Conservation (phyloP, 2,888 invertebrate species). For the Lycaena phlaeas region DNA sequence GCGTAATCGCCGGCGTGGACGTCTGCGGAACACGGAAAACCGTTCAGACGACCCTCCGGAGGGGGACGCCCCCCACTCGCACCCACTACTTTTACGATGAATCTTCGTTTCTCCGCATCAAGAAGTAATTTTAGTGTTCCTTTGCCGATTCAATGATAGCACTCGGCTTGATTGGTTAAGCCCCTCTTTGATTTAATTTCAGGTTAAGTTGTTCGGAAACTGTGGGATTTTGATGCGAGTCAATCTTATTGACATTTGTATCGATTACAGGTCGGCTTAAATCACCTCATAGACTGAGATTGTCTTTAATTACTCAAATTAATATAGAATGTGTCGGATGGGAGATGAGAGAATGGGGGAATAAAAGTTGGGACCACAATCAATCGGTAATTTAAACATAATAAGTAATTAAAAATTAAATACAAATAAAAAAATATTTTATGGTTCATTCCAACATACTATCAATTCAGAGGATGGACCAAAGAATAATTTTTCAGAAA, state of each 20-base stretch:
- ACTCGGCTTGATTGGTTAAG: conserved; percentile 71
- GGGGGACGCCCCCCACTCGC: conserved; percentile 31
- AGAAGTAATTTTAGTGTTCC: conserved; percentile 74
- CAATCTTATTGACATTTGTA: conserved; percentile 39
- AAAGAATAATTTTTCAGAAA: too few relatives aligned
- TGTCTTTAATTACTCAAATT: too few relatives aligned
- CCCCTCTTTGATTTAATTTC: conserved; percentile 72
- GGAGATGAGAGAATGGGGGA: too few relatives aligned
- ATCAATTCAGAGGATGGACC: too few relatives aligned
- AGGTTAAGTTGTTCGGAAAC: conserved; percentile 63
- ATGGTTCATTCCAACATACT: too few relatives aligned
- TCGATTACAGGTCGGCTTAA: conserved; percentile 33
- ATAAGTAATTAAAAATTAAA: too few relatives aligned
- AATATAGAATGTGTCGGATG: too few relatives aligned
- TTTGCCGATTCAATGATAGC: conserved; percentile 73
- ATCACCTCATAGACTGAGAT: too few relatives aligned
- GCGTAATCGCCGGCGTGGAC: conserved; percentile 63
- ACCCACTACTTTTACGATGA: conserved; percentile 71
- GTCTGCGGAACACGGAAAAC: conserved; percentile 69
- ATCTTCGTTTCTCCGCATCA: conserved; percentile 73
- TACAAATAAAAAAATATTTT: too few relatives aligned
- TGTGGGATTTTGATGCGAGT: conserved; percentile 50
- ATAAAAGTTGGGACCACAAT: too few relatives aligned
- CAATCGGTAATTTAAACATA: too few relatives aligned
- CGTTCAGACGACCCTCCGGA: conserved; percentile 57